Conservation (phyloP, 2,797 vertebrate genomes). For the Pipistrellus kuhlii region DNA sequence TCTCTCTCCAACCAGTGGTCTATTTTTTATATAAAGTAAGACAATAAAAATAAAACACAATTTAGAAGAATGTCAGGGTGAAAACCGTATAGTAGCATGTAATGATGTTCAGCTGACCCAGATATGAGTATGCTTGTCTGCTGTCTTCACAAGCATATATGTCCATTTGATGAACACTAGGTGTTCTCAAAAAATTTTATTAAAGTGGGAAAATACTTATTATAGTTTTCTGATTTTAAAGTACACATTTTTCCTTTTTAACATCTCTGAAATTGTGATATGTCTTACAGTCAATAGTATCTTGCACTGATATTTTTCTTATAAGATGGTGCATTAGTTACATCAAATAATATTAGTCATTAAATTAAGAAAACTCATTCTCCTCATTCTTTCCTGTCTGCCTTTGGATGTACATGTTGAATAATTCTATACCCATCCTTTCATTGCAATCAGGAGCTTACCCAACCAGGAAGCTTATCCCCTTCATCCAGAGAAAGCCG, state of each 20-base stretch:
- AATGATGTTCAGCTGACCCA: not conserved
- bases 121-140: not conserved
- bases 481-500: not conserved
- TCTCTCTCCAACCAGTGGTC: not conserved
- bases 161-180: not conserved
- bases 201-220: not conserved
- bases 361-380: not conserved
- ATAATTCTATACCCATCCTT: no score
- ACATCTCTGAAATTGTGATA: not conserved
- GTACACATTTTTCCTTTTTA: not conserved
- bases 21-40: not conserved
- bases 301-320: not conserved
- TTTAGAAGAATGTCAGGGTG: not conserved
- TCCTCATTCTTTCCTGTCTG: not conserved
- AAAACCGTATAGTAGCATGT: not conserved
- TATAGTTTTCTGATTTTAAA: not conserved
- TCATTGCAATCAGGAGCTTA: not conserved
- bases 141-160: not conserved
- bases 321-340: not conserved
- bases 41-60: not conserved
- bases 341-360: not conserved
- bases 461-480: not conserved
- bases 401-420: not conserved
- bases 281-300: not conserved
- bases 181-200: not conserved